Evolutionary conservation across 2,888 invertebrate species (phyloP).

Genomic region (Hetaerina titia): DNA sequence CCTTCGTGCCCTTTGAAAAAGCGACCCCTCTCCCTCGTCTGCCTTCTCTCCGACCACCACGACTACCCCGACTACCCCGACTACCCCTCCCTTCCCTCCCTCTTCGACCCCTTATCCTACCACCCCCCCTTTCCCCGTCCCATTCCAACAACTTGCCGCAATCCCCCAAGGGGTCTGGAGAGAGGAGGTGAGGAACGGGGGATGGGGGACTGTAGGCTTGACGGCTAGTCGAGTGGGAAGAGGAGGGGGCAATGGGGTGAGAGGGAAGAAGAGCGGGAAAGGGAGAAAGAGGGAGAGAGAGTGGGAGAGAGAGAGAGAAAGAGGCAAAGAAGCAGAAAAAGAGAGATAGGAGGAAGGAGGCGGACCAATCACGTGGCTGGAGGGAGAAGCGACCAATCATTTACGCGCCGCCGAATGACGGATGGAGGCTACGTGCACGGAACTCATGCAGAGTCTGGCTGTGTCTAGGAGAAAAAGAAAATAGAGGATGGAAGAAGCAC

Average conservation of each 20-base stretch:
- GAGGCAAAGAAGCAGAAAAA: constrained; percentile 70
- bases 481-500: constrained; percentile 64
- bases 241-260: constrained; percentile 68
- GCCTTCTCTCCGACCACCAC: neutral
- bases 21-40: neutral
- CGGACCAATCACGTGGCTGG: constrained; percentile 70
- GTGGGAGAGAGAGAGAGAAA: constrained; percentile 68
- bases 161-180: constrained; percentile 68
- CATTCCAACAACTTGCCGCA: constrained; percentile 68
- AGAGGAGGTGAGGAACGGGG: constrained; percentile 9
- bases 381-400: constrained; percentile 66
- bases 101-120: neutral
- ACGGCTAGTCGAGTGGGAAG: neutral
- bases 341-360: constrained; percentile 43
- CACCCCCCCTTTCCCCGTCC: neutral
- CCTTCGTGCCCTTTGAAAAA: neutral
- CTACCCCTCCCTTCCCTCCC: neutral
- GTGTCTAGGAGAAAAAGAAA: constrained; percentile 63
- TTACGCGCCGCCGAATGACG: constrained; percentile 66
- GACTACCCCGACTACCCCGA: neutral
- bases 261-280: constrained; percentile 68
- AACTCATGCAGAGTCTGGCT: constrained; percentile 61
- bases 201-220: neutral
- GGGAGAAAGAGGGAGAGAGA: constrained; percentile 71
- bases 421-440: constrained; percentile 59